phyloP scores from a whole-genome alignment of 2,888 invertebrate species.

The Ctena decussata region DNA sequence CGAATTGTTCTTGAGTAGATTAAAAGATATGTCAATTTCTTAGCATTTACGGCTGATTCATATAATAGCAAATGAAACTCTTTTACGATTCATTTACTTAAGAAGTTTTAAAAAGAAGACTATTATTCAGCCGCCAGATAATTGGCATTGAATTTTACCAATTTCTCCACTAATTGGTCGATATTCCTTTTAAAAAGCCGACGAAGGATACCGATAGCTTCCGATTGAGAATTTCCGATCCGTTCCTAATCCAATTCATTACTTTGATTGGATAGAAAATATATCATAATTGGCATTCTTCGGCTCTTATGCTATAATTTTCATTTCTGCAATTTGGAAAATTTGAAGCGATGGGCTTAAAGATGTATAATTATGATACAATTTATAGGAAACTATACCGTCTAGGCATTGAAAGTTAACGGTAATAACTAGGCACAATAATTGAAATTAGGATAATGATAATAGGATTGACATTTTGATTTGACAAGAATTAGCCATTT shows the following conservation, averaged over 20 bases:
- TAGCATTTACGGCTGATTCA: not conserved
- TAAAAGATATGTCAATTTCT: not conserved
- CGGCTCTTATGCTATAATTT: slow-evolving; percentile 55
- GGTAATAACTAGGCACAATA: slow-evolving; percentile 6
- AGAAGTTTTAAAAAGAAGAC: slow-evolving; percentile 4
- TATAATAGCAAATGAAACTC: not conserved
- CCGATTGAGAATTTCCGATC: slow-evolving; percentile 48
- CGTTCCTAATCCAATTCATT: slow-evolving; percentile 52
- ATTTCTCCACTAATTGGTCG: slow-evolving; percentile 5
- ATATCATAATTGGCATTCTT: slow-evolving; percentile 61
- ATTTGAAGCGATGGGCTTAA: not conserved
- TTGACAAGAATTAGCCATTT: not conserved
- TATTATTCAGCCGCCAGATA: not conserved
- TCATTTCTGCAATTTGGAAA: slow-evolving; percentile 53
- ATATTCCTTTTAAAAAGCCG: slow-evolving; percentile 7
- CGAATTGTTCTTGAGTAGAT: too few relatives aligned
- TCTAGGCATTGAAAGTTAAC: slow-evolving; percentile 8
- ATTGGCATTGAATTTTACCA: not conserved
- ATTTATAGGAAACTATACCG: not conserved
- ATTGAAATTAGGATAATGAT: slow-evolving; percentile 5
- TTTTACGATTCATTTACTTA: slow-evolving; percentile 12
- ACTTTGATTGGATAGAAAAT: slow-evolving; percentile 47
- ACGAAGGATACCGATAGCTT: slow-evolving; percentile 31
- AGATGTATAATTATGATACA: slow-evolving; percentile 12
- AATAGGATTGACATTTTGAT: slow-evolving; percentile 6